These are phyloP conservation scores for Sinosuthora webbiana DNA, from an alignment of 2,113 vertebrate species.

Conservation along the genomic window DNA sequence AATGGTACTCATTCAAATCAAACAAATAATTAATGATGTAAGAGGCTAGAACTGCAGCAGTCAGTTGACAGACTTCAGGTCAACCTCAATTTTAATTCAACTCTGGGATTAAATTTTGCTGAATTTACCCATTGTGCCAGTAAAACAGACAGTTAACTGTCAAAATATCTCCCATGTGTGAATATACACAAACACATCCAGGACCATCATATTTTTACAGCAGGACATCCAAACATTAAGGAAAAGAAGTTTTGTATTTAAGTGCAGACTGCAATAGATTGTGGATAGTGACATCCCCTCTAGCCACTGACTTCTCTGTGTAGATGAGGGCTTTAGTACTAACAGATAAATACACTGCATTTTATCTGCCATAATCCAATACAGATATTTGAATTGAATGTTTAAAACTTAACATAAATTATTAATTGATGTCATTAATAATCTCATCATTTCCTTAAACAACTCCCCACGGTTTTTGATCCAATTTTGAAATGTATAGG, in stretches of 20 bases:
- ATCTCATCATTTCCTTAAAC: not conserved
- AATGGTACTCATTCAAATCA: not conserved
- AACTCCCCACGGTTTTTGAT: not conserved
- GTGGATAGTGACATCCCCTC: not conserved
- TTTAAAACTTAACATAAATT: not conserved
- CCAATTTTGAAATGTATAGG: not conserved
- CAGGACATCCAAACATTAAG: not conserved
- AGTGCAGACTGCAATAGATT: not conserved
- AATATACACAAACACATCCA: not conserved
- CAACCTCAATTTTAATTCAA: not conserved
- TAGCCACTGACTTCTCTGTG: not conserved
- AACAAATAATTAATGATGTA: not conserved
- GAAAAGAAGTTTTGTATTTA: not conserved
- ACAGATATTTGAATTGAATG: not conserved
- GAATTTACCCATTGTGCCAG: not conserved
- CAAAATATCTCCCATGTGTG: not conserved
- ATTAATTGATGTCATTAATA: not conserved
- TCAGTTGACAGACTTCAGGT: not conserved
- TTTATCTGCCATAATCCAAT: not conserved
- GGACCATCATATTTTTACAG: not conserved
- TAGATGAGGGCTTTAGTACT: not conserved
- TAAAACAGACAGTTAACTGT: not conserved
- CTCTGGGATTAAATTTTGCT: not conserved
- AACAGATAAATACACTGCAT: not conserved
- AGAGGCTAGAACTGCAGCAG: not conserved